Base-by-base conservation (phyloP, 2,888 invertebrate genomes). In the Rotaria macrura region DNA sequence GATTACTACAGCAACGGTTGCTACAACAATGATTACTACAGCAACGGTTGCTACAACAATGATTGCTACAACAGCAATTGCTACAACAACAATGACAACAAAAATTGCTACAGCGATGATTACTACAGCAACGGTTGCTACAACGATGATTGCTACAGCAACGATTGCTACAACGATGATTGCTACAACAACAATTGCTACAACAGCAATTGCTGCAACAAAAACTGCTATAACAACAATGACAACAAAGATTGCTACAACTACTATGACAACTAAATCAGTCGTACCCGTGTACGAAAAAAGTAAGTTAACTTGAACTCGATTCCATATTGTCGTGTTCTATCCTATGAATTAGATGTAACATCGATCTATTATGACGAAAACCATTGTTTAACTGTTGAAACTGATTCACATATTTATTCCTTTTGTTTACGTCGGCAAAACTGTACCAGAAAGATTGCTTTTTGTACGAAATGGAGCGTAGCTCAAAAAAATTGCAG, bases 341-440 rank as follows among this genome's bases (percentile, higher is more conserved):
- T 6, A 5, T 34, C 3, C 20, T 34, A 2, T 65, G 3, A 29
- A 65, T 43, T n/a, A 79, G 79, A 79, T 79, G 25, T 20, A 12
- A 40, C 79, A 43, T 12, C 25, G 17, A 43, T 40, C 14, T 43
- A 43, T 43, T 79, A 79, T 43, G 79, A 79, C n/a, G 43, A 79
- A 43, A 10, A 79, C 0, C 40, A 43, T 43, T 79, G 79, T n/a
- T 14, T 79, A 43, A 43, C 12, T 43, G 79, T 79, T 43, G 7
- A 79, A 43, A 43, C 43, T 14, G 4, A 12, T 79, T 43, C 40
- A 25, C 25, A 79, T 79, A 0, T 79, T 10, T 79, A 79, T 79
- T 7, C 40, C 25, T 79, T 79, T n/a, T 79, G 79, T 79, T 79
- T 79, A 43, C 79, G 79, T n/a, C 79, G 79, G 25, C 79, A 79